A percentile compares a stretch with the other conserved stretches of the same genome.
Conservation (phyloP, 2,113 vertebrate species). For the Eudyptes chrysolophus region DNA sequence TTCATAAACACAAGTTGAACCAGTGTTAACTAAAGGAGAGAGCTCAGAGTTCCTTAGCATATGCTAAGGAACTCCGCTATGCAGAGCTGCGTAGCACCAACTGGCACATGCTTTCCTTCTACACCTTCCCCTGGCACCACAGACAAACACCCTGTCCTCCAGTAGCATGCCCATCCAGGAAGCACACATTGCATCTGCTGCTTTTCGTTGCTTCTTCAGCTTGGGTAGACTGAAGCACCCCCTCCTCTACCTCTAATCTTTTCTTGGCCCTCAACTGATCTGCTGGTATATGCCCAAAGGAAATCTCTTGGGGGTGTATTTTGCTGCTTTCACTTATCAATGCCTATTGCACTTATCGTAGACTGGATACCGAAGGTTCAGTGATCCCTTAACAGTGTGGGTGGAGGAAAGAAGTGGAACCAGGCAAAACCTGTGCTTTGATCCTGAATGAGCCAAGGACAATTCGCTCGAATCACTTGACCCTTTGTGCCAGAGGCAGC, state of each 20-base stretch:
- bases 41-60: no score
- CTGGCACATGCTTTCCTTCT: accelerated
- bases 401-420: neutral
- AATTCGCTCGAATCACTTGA: neutral
- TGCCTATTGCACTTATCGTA: neutral
- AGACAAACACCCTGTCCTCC: neutral
- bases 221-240: neutral
- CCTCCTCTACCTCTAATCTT: neutral
- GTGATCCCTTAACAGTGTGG: neutral
- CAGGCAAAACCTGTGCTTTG: neutral
- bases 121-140: neutral
- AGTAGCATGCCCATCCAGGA: neutral
- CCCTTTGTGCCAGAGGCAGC: neutral
- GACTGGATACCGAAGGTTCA: neutral
- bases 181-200: neutral
- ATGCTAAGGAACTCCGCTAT: no score
- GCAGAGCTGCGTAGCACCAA: neutral
- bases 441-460: neutral
- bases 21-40: neutral
- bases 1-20: neutral
- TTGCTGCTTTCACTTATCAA: neutral
- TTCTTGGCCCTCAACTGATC: neutral
- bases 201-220: neutral
- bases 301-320: neutral
- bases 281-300: neutral